Evolutionary conservation across 2,113 vertebrate species (phyloP).

Genomic region (Argyrosomus japonicus): DNA sequence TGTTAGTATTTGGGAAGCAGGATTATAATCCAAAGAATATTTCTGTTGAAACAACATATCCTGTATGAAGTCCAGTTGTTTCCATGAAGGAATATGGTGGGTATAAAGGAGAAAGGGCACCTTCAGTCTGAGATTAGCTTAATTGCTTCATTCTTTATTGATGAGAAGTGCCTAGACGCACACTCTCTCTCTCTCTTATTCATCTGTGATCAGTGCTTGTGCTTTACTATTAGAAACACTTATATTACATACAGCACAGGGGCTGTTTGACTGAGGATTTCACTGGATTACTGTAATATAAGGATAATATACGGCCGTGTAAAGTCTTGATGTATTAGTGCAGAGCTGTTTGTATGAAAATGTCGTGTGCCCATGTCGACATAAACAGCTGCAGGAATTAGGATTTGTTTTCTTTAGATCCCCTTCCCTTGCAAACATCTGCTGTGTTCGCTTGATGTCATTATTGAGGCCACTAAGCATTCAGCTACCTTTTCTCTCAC

Average conservation of each 20-base stretch:
- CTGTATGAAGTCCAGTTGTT: slow-evolving; percentile 41
- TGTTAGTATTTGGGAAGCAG: background rate
- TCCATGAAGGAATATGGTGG: slow-evolving; percentile 41
- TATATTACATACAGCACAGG: slow-evolving; percentile 21
- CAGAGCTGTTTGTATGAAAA: slow-evolving; percentile 34
- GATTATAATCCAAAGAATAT: background rate
- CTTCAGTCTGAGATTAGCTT: slow-evolving; percentile 76
- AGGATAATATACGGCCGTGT: slow-evolving; percentile 56
- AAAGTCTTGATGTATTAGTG: slow-evolving; percentile 45
- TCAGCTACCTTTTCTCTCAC: slow-evolving; percentile 35
- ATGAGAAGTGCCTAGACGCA: slow-evolving; percentile 69
- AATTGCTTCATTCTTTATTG: slow-evolving; percentile 82
- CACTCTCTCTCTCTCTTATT: slow-evolving; percentile 34
- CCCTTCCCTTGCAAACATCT: slow-evolving; percentile 75
- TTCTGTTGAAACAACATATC: background rate
- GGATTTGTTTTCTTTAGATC: slow-evolving; percentile 73
- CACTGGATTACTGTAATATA: slow-evolving; percentile 59
- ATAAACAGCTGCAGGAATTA: slow-evolving; percentile 71
- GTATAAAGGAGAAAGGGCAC: slow-evolving; percentile 72
- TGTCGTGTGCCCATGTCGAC: slow-evolving; percentile 58
- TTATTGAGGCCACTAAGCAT: slow-evolving; percentile 58
- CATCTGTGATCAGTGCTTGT: slow-evolving; percentile 49
- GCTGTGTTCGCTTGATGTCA: slow-evolving; percentile 65
- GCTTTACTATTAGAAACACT: slow-evolving; percentile 48
- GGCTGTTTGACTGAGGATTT: slow-evolving; percentile 42